phyloP scores from a whole-genome alignment of 1,140 invertebrate species.

The Macrocentrus cingulum region DNA sequence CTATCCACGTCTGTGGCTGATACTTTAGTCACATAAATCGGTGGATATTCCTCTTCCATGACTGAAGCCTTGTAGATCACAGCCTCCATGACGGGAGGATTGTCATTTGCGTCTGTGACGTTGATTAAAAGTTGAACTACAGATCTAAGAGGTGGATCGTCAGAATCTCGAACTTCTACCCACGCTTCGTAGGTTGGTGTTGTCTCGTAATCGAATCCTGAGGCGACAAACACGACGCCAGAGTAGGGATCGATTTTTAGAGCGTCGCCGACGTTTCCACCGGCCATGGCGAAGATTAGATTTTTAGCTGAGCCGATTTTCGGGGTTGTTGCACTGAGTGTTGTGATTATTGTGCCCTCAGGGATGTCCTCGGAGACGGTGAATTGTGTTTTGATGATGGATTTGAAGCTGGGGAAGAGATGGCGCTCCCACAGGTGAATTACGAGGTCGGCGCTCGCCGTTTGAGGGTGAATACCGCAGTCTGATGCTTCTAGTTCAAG shows the following conservation, averaged over 20 bases:
- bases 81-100: slow-evolving; percentile 79
- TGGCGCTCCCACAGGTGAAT: slow-evolving; percentile 71
- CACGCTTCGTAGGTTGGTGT: slow-evolving; percentile 84
- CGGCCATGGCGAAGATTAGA: slow-evolving; percentile 82
- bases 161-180: slow-evolving; percentile 87
- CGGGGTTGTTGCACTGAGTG: slow-evolving; percentile 70
- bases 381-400: slow-evolving; percentile 70
- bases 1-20: slow-evolving; percentile 85
- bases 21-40: slow-evolving; percentile 75
- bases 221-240: slow-evolving; percentile 74
- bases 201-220: slow-evolving; percentile 86
- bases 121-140: slow-evolving; percentile 78
- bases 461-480: slow-evolving; percentile 65
- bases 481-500: slow-evolving; percentile 75
- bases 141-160: slow-evolving; percentile 75
- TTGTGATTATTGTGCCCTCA: slow-evolving; percentile 72
- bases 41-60: slow-evolving; percentile 82
- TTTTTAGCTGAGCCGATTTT: slow-evolving; percentile 70
- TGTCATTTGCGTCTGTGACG: slow-evolving; percentile 91
- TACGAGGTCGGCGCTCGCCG: slow-evolving; percentile 68
- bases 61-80: slow-evolving; percentile 82
- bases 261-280: slow-evolving; percentile 86
- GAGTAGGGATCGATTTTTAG: slow-evolving; percentile 77
- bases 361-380: slow-evolving; percentile 77
- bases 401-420: slow-evolving; percentile 74